Base-by-base conservation (phyloP, 2,113 vertebrate species). In the Pionites leucogaster region DNA sequence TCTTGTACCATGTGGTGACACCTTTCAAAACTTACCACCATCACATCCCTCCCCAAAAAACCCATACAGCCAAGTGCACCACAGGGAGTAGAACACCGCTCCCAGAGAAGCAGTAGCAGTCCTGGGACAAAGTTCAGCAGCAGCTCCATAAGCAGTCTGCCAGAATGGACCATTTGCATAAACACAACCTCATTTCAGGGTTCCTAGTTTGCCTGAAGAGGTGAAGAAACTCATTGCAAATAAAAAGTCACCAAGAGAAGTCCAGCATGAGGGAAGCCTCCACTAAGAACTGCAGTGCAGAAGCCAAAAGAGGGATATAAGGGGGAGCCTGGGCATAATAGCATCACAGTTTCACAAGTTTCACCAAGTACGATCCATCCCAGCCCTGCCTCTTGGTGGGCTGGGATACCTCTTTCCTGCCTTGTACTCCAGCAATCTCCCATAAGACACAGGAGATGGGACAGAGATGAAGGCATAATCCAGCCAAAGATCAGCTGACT, bases 1-100 rank as follows among this genome's bases (percentile, higher is more conserved):
- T 60, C n/a, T 74, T 0, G 0, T 33, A 50, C 46, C 74, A 31
- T 0, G 1, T 0, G 1, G 28, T 67, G 46, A 88, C 42, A 46
- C 17, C 28, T 92, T 65, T 85, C 44, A 90, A 90, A 72, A 9
- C 20, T 65, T 41, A 47, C 24, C 63, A 67, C 37, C 5, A 6
- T 17, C 19, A 55, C 27, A 41, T 14, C 47, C 37, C 57, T 62
- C 78, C 44, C 39, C 1, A 3, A 86, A 92, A 84, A 89, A 7
- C 9, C 11, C 2, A 23, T 11, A 41, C 0, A 0, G 25, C 67
- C 5, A 1, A 75, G 27, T 12, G 59, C 2, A 3, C n/a, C 3
- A 2, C 2, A 63, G 23, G 10, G 63, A 76, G 31, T 33, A 64
- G 35, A 90, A 64, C 35, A 72, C 41, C 2, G 5, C 37, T 62